phyloP scores from a whole-genome alignment of 1,140 invertebrate species.

The Zaprionus lachaisei region DNA sequence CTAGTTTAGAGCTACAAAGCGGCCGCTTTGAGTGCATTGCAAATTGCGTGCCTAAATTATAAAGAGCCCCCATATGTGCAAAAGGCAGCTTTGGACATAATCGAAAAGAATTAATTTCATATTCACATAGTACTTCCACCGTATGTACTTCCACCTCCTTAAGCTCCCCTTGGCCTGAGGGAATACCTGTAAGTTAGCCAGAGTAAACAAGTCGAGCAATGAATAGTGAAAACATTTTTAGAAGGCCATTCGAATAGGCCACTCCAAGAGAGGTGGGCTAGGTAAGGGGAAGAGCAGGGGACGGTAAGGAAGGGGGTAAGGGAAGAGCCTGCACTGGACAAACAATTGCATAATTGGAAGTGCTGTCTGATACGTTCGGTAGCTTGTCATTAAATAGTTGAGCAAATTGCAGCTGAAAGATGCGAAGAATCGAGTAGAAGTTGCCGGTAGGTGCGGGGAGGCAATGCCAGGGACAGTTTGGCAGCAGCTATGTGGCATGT shows the following conservation, averaged over 20 bases:
- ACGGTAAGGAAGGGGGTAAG: no score
- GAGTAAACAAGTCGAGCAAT: constrained; percentile 16
- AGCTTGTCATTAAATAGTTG: constrained; percentile 52
- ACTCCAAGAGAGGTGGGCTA: neutral
- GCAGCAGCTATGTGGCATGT: constrained; percentile 46
- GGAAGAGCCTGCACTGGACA: constrained; percentile 6
- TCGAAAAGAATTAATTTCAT: constrained; percentile 12
- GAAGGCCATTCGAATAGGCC: constrained; percentile 23
- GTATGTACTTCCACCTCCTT: neutral
- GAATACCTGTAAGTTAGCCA: constrained; percentile 7
- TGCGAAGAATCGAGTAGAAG: constrained; percentile 1
- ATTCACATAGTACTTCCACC: constrained; percentile 1
- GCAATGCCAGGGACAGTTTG: neutral
- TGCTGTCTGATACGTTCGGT: constrained; percentile 42
- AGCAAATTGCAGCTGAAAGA: constrained; percentile 41
- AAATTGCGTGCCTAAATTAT: constrained; percentile 10
- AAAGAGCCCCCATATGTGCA: neutral
- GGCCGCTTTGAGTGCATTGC: constrained; percentile 1
- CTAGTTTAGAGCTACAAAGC: neutral
- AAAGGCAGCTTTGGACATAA: neutral
- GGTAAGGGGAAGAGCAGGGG: neutral
- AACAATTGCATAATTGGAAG: constrained; percentile 52
- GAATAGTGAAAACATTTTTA: constrained; percentile 34
- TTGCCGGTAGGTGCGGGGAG: neutral
- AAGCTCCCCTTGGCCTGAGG: neutral